These are phyloP conservation scores for Drosophila murphyi DNA, from an alignment of 1,140 invertebrate species.

Conservation along the genomic window DNA sequence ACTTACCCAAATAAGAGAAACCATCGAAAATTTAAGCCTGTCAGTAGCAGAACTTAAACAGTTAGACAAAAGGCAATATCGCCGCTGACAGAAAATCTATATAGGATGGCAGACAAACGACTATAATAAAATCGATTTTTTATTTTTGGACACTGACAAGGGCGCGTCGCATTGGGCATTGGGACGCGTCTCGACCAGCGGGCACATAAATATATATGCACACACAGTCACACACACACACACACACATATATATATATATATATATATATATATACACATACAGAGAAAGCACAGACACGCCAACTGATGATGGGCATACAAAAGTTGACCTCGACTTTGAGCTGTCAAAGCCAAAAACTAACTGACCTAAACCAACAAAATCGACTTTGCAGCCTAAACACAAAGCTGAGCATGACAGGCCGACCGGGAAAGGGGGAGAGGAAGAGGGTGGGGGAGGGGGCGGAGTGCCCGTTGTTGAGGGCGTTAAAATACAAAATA, in stretches of 20 bases:
- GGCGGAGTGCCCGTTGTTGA: background rate
- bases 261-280: background rate
- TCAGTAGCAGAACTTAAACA: slow-evolving; percentile 41
- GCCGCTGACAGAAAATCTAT: slow-evolving; percentile 76
- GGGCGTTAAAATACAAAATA: slow-evolving; percentile 83
- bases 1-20: slow-evolving; percentile 30
- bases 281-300: slow-evolving; percentile 33
- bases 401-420: slow-evolving; percentile 72
- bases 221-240: slow-evolving; percentile 24
- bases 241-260: slow-evolving; percentile 7
- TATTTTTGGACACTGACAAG: slow-evolving; percentile 73
- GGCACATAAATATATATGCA: slow-evolving; percentile 64
- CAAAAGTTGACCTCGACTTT: slow-evolving; percentile 84
- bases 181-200: slow-evolving; percentile 59
- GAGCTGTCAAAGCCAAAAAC: slow-evolving; percentile 83
- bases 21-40: slow-evolving; percentile 59
- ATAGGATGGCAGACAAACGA: slow-evolving; percentile 60
- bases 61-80: slow-evolving; percentile 60
- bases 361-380: slow-evolving; percentile 84
- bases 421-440: slow-evolving; percentile 26
- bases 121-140: slow-evolving; percentile 82
- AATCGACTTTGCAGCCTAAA: slow-evolving; percentile 79
- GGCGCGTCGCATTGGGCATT: slow-evolving; percentile 57
- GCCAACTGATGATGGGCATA: slow-evolving; percentile 74
- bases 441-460: background rate